Conservation (phyloP, 2,797 vertebrate species). For the Pseudomugil gertrudae region DNA sequence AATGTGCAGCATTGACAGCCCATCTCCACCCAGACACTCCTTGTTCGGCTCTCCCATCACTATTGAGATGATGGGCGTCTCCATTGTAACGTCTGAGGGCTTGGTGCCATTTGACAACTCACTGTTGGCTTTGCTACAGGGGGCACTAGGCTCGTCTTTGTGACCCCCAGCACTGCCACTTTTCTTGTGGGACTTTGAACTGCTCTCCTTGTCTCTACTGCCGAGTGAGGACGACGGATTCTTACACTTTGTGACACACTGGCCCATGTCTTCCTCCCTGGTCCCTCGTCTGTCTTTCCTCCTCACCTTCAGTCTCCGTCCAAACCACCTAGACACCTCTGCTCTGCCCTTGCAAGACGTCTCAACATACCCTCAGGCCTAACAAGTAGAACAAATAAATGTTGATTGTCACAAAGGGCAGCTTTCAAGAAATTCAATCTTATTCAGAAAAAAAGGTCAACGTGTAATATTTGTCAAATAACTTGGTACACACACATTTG, state of each 20-base stretch:
- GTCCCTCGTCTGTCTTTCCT: conserved; percentile 67
- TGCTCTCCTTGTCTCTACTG: conserved; percentile 94
- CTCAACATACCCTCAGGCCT: conserved; percentile 91
- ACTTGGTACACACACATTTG: background rate
- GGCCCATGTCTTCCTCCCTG: conserved; percentile 90
- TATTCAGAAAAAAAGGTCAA: conserved; percentile 21
- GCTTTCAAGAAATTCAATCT: background rate
- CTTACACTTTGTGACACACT: conserved; percentile 99
- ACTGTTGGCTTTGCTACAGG: conserved; percentile 85
- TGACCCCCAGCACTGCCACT: conserved; percentile 78
- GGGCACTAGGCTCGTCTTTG: conserved; percentile 87
- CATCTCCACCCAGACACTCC: conserved; percentile 81
- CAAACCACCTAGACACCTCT: conserved; percentile 83
- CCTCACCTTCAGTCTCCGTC: conserved; percentile 82
- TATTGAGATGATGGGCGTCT: conserved; percentile 78
- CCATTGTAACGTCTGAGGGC: conserved; percentile 85
- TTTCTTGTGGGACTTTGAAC: conserved; percentile 92
- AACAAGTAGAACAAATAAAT: conserved; percentile 14
- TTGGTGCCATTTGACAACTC: conserved; percentile 97
- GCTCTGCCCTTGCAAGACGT: conserved; percentile 81
- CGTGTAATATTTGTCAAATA: background rate
- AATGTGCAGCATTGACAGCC: conserved; percentile 87
- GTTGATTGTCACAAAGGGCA: background rate
- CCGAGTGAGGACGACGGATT: conserved; percentile 98
- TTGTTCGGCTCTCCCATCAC: conserved; percentile 83